Percentiles rank a stretch among this genome's conserved stretches.
phyloP scores from a whole-genome alignment of 2,797 vertebrate species.

The Miopithecus talapoin region DNA sequence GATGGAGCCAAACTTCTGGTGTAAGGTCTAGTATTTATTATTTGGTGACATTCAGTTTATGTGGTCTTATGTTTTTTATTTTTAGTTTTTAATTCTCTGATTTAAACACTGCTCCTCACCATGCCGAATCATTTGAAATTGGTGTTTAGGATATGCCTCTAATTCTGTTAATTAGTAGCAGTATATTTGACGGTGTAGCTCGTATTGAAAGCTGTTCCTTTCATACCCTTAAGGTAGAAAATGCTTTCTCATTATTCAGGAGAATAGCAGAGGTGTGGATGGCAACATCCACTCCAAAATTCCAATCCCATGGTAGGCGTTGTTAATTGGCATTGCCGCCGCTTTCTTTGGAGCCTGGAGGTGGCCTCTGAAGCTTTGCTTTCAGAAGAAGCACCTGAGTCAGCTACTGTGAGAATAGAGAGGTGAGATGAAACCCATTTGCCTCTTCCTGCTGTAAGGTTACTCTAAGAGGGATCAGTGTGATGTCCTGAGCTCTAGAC shows the following conservation, averaged over 20 bases:
- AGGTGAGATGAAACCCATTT: background rate
- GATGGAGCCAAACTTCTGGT: background rate
- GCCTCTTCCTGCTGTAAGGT: background rate
- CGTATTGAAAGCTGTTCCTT: background rate
- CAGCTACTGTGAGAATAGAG: background rate
- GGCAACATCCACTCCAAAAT: background rate
- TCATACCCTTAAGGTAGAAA: background rate
- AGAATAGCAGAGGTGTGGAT: background rate
- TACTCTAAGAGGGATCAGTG: background rate
- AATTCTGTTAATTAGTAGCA: background rate
- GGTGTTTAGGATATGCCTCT: background rate
- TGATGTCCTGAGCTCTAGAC: background rate
- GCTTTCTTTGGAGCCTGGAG: background rate
- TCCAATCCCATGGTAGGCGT: background rate
- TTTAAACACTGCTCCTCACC: background rate
- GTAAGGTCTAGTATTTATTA: background rate
- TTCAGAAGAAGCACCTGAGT: background rate
- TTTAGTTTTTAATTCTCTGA: constrained; percentile 35
- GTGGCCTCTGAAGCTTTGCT: background rate
- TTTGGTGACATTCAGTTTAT: background rate
- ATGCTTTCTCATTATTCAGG: background rate
- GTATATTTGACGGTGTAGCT: background rate
- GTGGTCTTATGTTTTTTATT: background rate
- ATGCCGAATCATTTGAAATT: background rate
- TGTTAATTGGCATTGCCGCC: background rate